Evolutionary conservation across 2,797 vertebrate genomes (phyloP), one percentile per base, ranked within the genome.

Genomic region (Acanthornis magna): DNA sequence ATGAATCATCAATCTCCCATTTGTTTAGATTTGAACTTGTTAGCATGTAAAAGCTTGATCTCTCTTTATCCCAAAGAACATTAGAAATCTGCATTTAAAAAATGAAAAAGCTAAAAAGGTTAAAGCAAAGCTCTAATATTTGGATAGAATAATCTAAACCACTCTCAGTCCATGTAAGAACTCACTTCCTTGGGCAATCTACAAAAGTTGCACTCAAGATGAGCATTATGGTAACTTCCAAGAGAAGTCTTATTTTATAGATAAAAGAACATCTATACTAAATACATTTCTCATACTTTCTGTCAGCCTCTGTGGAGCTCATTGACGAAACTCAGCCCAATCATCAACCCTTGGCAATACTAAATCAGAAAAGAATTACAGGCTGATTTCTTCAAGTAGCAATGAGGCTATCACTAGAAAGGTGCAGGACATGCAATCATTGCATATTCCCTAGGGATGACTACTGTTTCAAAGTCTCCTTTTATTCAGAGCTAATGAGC

Each of bases 1-100:
- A 97, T 68, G 84, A 96, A 89, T 98, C 98, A 23, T 98, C 98
- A 86, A 99, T 93, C 96, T 99, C 98, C 99, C 99, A 99, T 79
- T 99, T 99, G 83, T 97, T 98, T 60, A 99, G 96, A 58, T 93
- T 98, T 80, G 98, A 98, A 80, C 97, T 98, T 70, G 98, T 99
- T 61, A 99, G 98, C 5, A 98, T 98, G 93, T 99, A 99, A 80
- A 99, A 98, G 51, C 95, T 98, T 38, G 98, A 97, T 32, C 85
- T 95, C 30, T 97, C 97, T 51, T 91, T 97, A 92, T 97, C 98
- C 99, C 98, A 99, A 77, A 99, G 96, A 92, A 99, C 97, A 13
- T 97, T 98, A 94, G 98, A 98, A 76, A 99, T 98, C 99, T 99
- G 97, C 50, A 93, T 74, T 82, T 79, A 32, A 90, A 72, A 91